Conservation (phyloP, 2,888 invertebrate genomes). For the Drosophila colorata region DNA sequence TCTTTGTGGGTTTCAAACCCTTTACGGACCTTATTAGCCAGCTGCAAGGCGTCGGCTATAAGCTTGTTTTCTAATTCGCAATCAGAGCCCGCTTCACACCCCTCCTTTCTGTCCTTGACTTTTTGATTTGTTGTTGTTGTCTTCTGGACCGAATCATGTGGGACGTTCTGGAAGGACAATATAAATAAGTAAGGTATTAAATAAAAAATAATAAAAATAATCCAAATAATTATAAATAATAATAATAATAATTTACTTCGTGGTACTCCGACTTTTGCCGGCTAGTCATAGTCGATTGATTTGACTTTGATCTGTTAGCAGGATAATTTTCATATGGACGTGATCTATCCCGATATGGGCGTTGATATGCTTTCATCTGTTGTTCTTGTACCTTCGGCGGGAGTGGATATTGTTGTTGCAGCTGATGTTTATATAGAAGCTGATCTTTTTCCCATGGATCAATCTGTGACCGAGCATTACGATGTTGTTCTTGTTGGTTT, state of each 20-base stretch:
- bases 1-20: accelerated
- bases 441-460: background rate
- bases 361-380: background rate
- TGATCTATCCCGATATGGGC: background rate
- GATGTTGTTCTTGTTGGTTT: background rate
- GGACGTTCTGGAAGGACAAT: background rate
- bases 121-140: accelerated
- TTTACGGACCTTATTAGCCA: background rate
- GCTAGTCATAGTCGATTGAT: background rate
- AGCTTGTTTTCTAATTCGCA: background rate
- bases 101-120: background rate
- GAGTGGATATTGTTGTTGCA: background rate
- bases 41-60: background rate
- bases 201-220: too few relatives aligned
- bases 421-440: background rate
- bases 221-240: too few relatives aligned
- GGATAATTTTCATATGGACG: background rate
- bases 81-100: background rate
- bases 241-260: too few relatives aligned
- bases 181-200: background rate
- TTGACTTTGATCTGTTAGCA: background rate
- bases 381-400: background rate
- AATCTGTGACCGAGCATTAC: too few relatives aligned
- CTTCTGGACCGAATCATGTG: too few relatives aligned
- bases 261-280: too few relatives aligned